Evolutionary conservation across 2,797 vertebrate species (phyloP).

Genomic region (Myiotriccus ornatus): DNA sequence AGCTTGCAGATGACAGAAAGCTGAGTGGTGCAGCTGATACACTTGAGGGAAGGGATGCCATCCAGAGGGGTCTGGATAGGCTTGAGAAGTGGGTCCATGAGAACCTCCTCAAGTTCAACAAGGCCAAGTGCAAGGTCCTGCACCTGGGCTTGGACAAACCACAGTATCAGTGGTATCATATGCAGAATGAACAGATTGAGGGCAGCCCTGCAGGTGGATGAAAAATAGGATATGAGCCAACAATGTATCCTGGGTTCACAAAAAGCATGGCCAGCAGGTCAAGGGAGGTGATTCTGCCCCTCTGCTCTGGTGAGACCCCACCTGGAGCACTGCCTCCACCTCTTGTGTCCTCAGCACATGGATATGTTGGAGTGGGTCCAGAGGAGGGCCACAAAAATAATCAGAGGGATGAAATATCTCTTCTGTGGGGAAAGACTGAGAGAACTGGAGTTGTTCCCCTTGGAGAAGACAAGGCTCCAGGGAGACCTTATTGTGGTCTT

Average conservation of each 20-base stretch:
- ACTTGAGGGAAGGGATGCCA: not conserved
- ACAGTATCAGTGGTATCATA: not conserved
- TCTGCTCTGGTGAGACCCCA: not conserved
- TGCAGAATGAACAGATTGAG: not conserved
- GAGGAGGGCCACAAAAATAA: not conserved
- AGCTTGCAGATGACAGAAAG: not conserved
- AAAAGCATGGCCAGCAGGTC: not conserved
- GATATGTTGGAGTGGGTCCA: rapidly evolving
- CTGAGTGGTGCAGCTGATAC: not conserved
- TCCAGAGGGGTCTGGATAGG: not conserved
- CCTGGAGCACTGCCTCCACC: not conserved
- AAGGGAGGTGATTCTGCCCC: not conserved
- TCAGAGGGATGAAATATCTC: not conserved
- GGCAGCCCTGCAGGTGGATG: not conserved
- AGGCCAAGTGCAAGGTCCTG: not conserved
- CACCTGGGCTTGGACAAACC: not conserved
- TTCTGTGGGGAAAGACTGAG: not conserved
- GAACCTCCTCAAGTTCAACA: not conserved
- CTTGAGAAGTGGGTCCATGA: not conserved
- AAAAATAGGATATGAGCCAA: not conserved
- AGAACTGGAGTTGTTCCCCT: not conserved
- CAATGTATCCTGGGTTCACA: not conserved
- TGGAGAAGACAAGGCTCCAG: not conserved
- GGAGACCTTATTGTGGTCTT: not conserved
- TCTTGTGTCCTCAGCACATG: not conserved